Evolutionary conservation across 2,888 invertebrate genomes (phyloP).

Genomic region (Eristalis pertinax): DNA sequence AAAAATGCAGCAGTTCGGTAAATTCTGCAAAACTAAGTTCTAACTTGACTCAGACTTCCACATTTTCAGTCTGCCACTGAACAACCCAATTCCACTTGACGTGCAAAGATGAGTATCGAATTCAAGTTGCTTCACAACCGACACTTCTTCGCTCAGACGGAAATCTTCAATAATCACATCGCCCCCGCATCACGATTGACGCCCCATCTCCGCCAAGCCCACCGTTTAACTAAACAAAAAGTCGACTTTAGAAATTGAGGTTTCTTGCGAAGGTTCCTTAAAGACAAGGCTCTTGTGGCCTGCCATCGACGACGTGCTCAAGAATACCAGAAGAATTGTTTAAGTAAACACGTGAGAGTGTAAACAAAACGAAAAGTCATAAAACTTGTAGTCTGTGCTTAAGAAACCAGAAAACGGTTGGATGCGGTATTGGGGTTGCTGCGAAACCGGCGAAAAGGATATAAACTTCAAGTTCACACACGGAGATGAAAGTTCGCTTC

Average conservation of each 20-base stretch:
- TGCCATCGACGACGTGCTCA: conserved; percentile 30
- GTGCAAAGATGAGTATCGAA: too few species aligned
- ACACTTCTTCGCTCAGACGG: neutral
- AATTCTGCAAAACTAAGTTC: too few species aligned
- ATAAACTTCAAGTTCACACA: conserved; percentile 60
- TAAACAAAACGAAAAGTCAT: conserved; percentile 66
- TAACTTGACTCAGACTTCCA: too few species aligned
- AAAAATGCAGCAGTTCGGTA: too few species aligned
- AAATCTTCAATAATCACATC: neutral
- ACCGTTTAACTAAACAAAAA: neutral
- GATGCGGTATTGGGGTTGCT: neutral
- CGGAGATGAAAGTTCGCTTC: neutral
- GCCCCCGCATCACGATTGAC: neutral
- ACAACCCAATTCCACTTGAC: too few species aligned
- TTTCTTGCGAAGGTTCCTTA: conserved; percentile 17
- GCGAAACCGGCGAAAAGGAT: conserved; percentile 9
- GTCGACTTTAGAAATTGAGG: conserved; percentile 14
- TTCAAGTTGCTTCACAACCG: neutral
- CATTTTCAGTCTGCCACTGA: too few species aligned
- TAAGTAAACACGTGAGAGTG: conserved; percentile 52
- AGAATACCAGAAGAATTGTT: conserved; percentile 58
- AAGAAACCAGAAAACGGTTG: conserved; percentile 44
- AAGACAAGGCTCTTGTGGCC: conserved; percentile 34
- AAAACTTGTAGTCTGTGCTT: conserved; percentile 60
- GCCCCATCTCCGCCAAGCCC: neutral